These are phyloP conservation scores for Nomada fabriciana DNA, from an alignment of 2,888 invertebrate species.

Conservation along the genomic window DNA sequence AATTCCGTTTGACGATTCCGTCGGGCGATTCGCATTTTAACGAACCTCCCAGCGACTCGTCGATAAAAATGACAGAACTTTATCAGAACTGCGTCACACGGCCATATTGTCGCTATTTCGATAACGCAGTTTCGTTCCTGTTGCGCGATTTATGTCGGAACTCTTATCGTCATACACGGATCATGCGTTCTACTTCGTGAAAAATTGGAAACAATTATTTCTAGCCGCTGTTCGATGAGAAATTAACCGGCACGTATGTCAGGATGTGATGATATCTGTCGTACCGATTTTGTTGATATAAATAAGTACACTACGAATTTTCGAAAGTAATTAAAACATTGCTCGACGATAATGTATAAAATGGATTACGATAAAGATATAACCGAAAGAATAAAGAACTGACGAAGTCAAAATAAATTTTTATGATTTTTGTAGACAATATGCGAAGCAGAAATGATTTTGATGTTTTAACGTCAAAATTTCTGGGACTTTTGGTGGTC, in stretches of 20 bases:
- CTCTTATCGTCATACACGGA: slow-evolving; percentile 62
- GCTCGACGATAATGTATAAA: background rate
- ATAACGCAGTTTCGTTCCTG: slow-evolving; percentile 61
- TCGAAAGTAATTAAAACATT: background rate
- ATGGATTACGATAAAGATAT: background rate
- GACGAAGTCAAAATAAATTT: too few species aligned
- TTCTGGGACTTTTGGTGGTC: too few species aligned
- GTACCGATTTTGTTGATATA: slow-evolving; percentile 12
- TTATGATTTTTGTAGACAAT: too few species aligned
- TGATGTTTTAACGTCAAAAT: too few species aligned
- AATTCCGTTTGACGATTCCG: slow-evolving; percentile 63
- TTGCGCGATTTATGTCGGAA: slow-evolving; percentile 67
- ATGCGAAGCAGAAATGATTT: too few species aligned
- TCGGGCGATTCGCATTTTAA: slow-evolving; percentile 63
- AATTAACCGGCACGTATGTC: slow-evolving; percentile 49
- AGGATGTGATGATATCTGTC: slow-evolving; percentile 46
- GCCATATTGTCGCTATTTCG: slow-evolving; percentile 62
- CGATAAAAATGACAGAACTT: slow-evolving; percentile 74
- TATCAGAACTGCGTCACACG: slow-evolving; percentile 63
- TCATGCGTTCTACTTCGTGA: slow-evolving; percentile 54
- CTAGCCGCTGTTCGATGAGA: slow-evolving; percentile 37
- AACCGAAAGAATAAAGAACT: too few species aligned
- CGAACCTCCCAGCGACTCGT: slow-evolving; percentile 67
- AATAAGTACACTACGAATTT: background rate
- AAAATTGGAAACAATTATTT: slow-evolving; percentile 72